Evolutionary conservation across 2,888 invertebrate genomes (phyloP).

Genomic region (Sphinx pinastri): DNA sequence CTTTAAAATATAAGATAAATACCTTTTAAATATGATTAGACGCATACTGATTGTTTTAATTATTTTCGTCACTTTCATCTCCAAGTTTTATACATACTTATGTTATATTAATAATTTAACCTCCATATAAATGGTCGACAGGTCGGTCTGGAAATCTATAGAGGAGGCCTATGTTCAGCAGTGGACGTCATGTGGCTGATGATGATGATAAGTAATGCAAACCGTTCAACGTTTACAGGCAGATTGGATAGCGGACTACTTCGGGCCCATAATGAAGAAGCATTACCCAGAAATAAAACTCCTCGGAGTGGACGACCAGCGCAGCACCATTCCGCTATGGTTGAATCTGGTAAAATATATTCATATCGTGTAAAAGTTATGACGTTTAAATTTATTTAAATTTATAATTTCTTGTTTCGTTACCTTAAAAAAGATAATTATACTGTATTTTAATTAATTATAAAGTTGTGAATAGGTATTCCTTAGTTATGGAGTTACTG

Average conservation of each 20-base stretch:
- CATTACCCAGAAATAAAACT: conserved; percentile 82
- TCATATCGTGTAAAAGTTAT: background rate
- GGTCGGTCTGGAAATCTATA: too few species aligned
- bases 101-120: background rate
- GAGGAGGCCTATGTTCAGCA: too few species aligned
- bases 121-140: background rate
- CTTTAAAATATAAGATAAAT: background rate
- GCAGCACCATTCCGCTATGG: conserved; percentile 85
- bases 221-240: conserved; percentile 65
- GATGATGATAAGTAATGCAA: background rate
- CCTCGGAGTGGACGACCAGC: conserved; percentile 90
- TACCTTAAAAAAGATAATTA: too few species aligned
- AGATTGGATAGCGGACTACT: conserved; percentile 86
- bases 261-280: conserved; percentile 87
- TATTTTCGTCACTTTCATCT: too few species aligned
- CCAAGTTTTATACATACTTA: too few species aligned
- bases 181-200: too few species aligned
- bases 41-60: too few species aligned
- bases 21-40: too few species aligned
- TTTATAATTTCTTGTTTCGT: too few species aligned
- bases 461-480: too few species aligned
- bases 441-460: too few species aligned
- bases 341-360: conserved; percentile 76
- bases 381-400: conserved; percentile 30
- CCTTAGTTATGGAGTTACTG: too few species aligned